Percentiles rank a stretch among this genome's conserved stretches.
phyloP scores from a whole-genome alignment of 2,113 vertebrate genomes.

The Gnathonemus longibarbis region DNA sequence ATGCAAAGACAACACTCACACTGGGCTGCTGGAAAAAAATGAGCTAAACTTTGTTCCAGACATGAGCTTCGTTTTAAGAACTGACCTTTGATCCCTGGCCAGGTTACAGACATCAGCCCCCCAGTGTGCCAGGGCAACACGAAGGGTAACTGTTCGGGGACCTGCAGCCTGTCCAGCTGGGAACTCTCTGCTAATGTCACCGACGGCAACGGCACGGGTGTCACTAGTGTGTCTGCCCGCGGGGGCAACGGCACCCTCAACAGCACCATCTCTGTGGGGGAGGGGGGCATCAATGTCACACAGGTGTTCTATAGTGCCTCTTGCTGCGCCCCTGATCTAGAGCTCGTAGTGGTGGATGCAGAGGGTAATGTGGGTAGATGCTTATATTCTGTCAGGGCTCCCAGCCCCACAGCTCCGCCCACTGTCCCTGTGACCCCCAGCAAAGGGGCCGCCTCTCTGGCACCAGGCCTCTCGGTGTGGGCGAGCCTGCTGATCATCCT shows the following conservation, averaged over 20 bases:
- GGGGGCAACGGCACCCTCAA: constrained; percentile 45
- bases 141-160: constrained; percentile 32
- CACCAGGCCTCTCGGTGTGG: not conserved
- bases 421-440: not conserved
- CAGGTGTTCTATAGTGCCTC: constrained; percentile 43
- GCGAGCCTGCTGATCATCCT: not conserved
- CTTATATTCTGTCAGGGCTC: constrained; percentile 38
- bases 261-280: constrained; percentile 16
- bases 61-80: not conserved
- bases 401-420: too few species aligned
- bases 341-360: constrained; percentile 46
- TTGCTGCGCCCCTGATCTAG: constrained; percentile 41
- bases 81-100: not conserved
- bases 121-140: constrained; percentile 42
- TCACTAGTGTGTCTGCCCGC: constrained; percentile 33
- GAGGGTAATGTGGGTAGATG: constrained; percentile 51
- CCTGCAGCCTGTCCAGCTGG: constrained; percentile 40
- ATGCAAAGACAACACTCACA: not conserved
- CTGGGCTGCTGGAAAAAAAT: not conserved
- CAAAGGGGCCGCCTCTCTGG: not conserved
- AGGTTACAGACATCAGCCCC: constrained; percentile 45
- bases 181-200: constrained; percentile 32
- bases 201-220: constrained; percentile 43
- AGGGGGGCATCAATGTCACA: constrained; percentile 27
- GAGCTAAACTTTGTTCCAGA: not conserved